A percentile compares a stretch with the other conserved stretches of the same genome.
phyloP scores from a whole-genome alignment of 2,888 invertebrate species.

The Rambutsinella grinnellia region DNA sequence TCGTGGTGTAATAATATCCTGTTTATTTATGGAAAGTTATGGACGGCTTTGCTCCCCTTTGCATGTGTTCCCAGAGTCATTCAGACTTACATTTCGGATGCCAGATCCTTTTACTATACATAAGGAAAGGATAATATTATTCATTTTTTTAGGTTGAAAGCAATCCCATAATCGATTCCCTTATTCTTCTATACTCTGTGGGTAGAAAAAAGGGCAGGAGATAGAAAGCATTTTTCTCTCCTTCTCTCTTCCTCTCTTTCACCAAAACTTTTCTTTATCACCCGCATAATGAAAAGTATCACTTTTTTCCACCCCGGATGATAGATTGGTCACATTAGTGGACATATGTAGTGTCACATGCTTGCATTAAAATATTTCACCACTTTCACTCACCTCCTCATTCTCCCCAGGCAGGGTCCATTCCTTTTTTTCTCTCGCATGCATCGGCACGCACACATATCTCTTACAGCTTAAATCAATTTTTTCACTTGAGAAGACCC shows the following conservation, averaged over 20 bases:
- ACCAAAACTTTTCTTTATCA: too few relatives aligned
- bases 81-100: background rate
- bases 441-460: background rate
- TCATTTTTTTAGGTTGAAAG: background rate
- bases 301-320: slow-evolving; percentile 36
- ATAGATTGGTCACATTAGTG: slow-evolving; percentile 56
- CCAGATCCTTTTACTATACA: background rate
- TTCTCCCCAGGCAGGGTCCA: background rate
- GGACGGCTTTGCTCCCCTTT: background rate
- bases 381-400: background rate
- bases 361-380: slow-evolving; percentile 13
- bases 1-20: background rate
- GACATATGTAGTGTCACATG: slow-evolving; percentile 21
- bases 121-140: background rate
- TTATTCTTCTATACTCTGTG: background rate
- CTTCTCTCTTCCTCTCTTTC: background rate
- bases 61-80: background rate
- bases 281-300: slow-evolving; percentile 31
- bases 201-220: background rate
- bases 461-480: slow-evolving; percentile 32
- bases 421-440: slow-evolving; percentile 2
- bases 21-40: background rate
- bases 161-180: background rate
- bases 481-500: too few relatives aligned
- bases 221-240: background rate